Percentiles rank a stretch among this genome's conserved stretches.
Evolutionary conservation across 2,797 vertebrate genomes (phyloP).

Genomic region (Manis pentadactyla): DNA sequence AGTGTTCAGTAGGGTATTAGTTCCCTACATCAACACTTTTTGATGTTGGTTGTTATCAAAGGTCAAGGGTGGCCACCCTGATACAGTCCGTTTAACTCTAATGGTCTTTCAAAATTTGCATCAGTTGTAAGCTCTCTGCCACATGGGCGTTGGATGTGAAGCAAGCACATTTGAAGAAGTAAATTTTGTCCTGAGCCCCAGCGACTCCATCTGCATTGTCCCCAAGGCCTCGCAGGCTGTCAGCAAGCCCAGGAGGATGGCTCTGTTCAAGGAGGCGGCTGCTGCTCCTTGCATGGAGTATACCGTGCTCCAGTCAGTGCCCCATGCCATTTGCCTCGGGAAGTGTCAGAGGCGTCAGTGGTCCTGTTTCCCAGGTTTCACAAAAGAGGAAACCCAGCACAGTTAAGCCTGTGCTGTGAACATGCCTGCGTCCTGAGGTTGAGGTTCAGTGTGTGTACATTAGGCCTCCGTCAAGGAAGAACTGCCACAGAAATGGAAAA

Average conservation of each 20-base stretch:
- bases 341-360: neutral
- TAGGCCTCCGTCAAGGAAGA: neutral
- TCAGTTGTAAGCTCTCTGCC: neutral
- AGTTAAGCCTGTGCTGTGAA: accelerated
- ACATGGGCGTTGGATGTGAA: neutral
- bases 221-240: accelerated
- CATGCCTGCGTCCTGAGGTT: neutral
- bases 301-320: accelerated
- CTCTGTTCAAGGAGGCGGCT: accelerated
- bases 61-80: neutral
- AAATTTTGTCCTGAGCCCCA: accelerated
- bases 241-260: accelerated
- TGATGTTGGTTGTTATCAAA: accelerated
- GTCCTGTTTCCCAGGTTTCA: neutral
- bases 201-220: too few species aligned
- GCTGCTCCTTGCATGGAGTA: accelerated
- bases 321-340: accelerated
- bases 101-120: too few species aligned
- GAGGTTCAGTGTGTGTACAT: accelerated
- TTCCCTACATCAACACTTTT: accelerated
- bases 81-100: accelerated
- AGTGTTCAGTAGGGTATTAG: accelerated
- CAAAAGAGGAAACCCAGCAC: neutral
- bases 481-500: neutral
- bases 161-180: too few species aligned